Base-by-base conservation (phyloP, 2,113 vertebrate species). In the Orycteropus afer region DNA sequence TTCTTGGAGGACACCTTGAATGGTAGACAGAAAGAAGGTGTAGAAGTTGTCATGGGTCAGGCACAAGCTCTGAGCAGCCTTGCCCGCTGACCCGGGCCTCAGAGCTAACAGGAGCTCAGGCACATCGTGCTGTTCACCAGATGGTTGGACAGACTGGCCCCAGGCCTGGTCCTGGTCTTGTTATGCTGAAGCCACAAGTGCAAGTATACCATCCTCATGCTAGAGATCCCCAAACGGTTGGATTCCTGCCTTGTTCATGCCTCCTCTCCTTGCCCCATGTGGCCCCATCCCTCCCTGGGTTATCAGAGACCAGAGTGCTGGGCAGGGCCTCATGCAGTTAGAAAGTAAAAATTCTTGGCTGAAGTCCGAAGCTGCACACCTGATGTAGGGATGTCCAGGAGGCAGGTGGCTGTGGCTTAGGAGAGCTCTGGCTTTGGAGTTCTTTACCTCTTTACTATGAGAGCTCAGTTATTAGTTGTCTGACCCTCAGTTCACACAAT, bases 331-430 rank as follows among this genome's bases (percentile, higher is more conserved):
- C 53, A 10, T 15, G 73, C 20, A 74, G 49, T 76, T 82, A 80
- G 77, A 91, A 82, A 94, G 88, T 49, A 79, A 93, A 93, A 92
- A 74, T 65, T 55, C 34, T 59, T 42, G 61, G 83, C 45, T 7
- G 0, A 69, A 89, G 74, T 83, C 85, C 67, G 53, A 20, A 81
- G 74, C 40, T 13, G 10, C 27, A 23, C 32, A 47, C 67, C 57
- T 53, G 40, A 40, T 18, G 53, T 32, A 22, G 27, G 1, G 1
- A 86, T 29, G 17, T 49, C 13, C 4, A 25, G 34, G 51, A 34
- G 86, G 63, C 74, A 18, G 4, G 7, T n/a, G 9, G 15, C n/a
- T 22, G 0, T 1, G 57, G 69, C n/a, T n/a, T 53, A 45, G 34
- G 29, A 80, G 23, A 47, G 3, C 7, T 18, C 69, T 63, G 86